Conservation (phyloP, 2,888 invertebrate genomes). For the Podotricha telesiphe region DNA sequence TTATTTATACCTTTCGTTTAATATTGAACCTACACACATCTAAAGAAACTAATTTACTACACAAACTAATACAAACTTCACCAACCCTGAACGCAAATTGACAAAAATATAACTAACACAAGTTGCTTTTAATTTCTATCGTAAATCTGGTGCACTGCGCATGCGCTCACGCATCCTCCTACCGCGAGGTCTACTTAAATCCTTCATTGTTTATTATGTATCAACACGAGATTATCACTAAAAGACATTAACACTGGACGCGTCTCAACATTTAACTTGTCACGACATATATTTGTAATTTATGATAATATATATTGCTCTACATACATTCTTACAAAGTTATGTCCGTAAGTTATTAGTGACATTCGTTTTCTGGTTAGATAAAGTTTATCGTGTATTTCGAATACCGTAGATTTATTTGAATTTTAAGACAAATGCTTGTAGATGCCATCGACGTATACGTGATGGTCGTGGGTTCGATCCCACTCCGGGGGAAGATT, state of each 20-base stretch:
- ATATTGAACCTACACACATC: too few relatives aligned
- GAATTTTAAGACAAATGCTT: too few relatives aligned
- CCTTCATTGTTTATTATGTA: constrained; percentile 59
- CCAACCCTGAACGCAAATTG: constrained; percentile 22
- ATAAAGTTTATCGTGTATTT: neutral
- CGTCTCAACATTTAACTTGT: constrained; percentile 22
- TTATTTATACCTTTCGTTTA: too few relatives aligned
- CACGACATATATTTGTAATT: constrained; percentile 18
- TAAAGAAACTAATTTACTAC: too few relatives aligned
- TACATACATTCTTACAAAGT: too few relatives aligned
- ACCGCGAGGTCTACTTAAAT: constrained; percentile 45
- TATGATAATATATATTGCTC: constrained; percentile 1
- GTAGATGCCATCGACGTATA: too few relatives aligned
- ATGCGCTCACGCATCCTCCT: constrained; percentile 58
- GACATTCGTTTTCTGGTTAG: neutral
- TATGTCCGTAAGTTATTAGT: too few relatives aligned
- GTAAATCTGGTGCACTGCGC: constrained; percentile 33
- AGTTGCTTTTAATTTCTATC: constrained; percentile 33
- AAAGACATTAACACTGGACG: constrained; percentile 23
- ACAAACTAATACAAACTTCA: neutral
- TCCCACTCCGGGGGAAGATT: too few relatives aligned
- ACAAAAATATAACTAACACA: constrained; percentile 26
- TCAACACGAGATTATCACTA: constrained; percentile 60
- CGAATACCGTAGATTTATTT: too few relatives aligned
- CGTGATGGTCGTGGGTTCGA: too few relatives aligned